These are phyloP conservation scores for Macquaria ambigua DNA, from an alignment of 2,113 vertebrate species.

Conservation along the genomic window DNA sequence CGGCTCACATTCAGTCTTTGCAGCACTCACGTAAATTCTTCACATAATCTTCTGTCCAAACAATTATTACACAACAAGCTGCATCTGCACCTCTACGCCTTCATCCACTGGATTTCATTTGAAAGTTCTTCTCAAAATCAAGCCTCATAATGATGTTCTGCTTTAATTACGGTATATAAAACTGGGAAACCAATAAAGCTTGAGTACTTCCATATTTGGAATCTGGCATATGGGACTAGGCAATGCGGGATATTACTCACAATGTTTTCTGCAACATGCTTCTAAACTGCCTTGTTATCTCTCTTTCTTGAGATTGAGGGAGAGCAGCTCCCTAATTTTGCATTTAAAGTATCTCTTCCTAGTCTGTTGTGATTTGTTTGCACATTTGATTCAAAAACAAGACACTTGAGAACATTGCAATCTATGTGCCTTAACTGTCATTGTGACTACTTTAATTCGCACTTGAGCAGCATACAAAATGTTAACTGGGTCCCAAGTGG, in stretches of 20 bases:
- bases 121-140: conserved; percentile 1
- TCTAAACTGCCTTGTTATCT: background rate
- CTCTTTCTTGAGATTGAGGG: background rate
- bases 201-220: background rate
- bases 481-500: background rate
- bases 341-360: background rate
- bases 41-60: background rate
- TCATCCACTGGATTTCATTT: background rate
- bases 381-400: background rate
- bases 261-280: background rate
- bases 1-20: background rate
- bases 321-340: background rate
- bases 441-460: background rate
- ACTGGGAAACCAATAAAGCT: background rate
- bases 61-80: background rate
- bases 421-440: background rate
- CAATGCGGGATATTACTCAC: background rate
- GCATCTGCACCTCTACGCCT: background rate
- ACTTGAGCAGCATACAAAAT: background rate
- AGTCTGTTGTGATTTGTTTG: background rate
- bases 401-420: too few species aligned
- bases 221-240: background rate
- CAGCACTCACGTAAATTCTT: background rate
- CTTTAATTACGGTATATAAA: background rate
- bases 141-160: background rate